Base-by-base conservation (phyloP, 2,888 invertebrate species). In the Campaea margaritaria region DNA sequence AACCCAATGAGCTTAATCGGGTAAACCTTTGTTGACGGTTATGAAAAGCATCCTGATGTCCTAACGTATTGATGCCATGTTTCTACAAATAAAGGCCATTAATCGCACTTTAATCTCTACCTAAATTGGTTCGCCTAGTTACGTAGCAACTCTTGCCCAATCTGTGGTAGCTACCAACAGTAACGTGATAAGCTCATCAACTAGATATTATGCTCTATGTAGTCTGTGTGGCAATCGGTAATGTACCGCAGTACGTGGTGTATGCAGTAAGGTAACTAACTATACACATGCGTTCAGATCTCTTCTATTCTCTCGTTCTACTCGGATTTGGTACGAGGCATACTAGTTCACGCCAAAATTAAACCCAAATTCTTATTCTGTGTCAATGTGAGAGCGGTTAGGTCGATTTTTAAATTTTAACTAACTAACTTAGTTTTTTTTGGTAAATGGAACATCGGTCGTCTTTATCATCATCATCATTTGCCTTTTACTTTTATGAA, bases 181-280 rank as follows among this genome's bases (percentile, higher is more conserved):
- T 50, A 60, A 55, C 50, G 13, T 50, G 54, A 55, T 60, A 60
- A 60, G 46, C 36, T 13, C 52, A 47, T 38, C 58, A 41, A 45
- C 50, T 50, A 36, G 31, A 31, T 31, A 31, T 31, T 14, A 27
- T 43, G 39, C 27, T 38, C 27, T 34, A 21, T 50, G 42, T 38
- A 21, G 21, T 21, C 21, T 21, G 5, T 41, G 39, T 50, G 54
- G 54, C 54, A 60, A 54, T 60, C 34, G 45, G 13, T 36, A 34
- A 43, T 45, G 44, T 38, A 28, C 46, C 45, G 14, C 21, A 41
- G 47, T 31, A 14, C 16, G 34, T 31, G 16, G 44, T 7, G 28
- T 39, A 13, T 44, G 12, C 49, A 39, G 56, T 56, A 48, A 15
- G 2, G 12, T 34, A 43, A 16, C 28, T 13, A 14, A 44, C 28